phyloP scores from a whole-genome alignment of 2,113 vertebrate genomes.

The Tetrao urogallus region DNA sequence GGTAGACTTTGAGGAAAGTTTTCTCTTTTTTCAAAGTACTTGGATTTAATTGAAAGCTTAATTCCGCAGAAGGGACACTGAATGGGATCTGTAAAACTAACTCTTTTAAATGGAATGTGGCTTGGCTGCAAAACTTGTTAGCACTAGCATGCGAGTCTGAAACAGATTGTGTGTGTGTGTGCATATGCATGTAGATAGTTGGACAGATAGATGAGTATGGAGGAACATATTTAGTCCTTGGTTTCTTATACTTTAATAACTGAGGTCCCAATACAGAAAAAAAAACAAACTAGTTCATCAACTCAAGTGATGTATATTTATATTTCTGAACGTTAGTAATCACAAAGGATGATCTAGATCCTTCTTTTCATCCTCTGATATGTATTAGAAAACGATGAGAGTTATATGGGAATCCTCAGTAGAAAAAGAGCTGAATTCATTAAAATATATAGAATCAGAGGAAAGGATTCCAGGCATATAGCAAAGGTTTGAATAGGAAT shows the following conservation, averaged over 20 bases:
- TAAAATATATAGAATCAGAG: background rate
- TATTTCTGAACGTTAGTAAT: background rate
- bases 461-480: background rate
- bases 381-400: background rate
- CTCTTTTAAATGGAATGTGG: slow-evolving; percentile 44
- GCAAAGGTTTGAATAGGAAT: background rate
- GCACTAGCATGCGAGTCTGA: slow-evolving; percentile 3
- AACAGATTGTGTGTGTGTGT: background rate
- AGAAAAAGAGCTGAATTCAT: background rate
- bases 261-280: background rate
- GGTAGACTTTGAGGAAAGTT: background rate
- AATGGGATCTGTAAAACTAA: background rate
- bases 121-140: slow-evolving; percentile 48
- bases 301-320: background rate
- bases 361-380: background rate
- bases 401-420: background rate
- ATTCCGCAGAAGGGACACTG: background rate
- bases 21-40: background rate
- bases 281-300: background rate
- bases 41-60: background rate
- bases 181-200: background rate
- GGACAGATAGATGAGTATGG: background rate
- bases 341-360: background rate
- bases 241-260: background rate
- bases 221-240: background rate